Conservation (phyloP, 2,888 invertebrate species). For the Mimachlamys varia region DNA sequence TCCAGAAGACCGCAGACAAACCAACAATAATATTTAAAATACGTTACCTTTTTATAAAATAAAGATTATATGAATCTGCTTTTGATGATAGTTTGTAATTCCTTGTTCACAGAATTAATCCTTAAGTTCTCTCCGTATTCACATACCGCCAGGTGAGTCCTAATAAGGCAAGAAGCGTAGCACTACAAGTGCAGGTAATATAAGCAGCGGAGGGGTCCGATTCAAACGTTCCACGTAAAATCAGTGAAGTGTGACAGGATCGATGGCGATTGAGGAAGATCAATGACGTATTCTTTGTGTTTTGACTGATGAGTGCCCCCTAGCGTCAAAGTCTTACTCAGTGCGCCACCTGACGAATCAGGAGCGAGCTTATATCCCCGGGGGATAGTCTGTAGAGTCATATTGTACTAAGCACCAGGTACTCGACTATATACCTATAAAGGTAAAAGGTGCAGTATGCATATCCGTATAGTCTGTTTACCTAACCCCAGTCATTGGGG, state of each 20-base stretch:
- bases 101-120: background rate
- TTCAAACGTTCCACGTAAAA: constrained; percentile 9
- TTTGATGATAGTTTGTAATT: background rate
- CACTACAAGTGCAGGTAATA: background rate
- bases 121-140: background rate
- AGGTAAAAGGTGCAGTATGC: background rate
- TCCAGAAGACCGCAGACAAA: too few relatives aligned
- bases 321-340: constrained; percentile 34
- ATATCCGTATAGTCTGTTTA: background rate
- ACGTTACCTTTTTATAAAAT: background rate
- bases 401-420: background rate
- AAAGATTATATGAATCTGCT: background rate
- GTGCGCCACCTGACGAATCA: constrained; percentile 29
- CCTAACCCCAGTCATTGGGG: background rate
- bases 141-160: background rate
- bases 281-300: constrained; percentile 33
- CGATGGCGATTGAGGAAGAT: constrained; percentile 36
- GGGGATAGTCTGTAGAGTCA: constrained; percentile 1
- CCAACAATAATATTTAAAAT: too few relatives aligned
- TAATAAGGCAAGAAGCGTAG: background rate
- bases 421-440: background rate
- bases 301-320: constrained; percentile 31
- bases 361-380: constrained; percentile 13
- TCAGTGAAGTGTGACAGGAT: constrained; percentile 20
- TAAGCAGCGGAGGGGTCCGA: background rate